These are phyloP conservation scores for Limenitis camilla DNA, from an alignment of 2,888 invertebrate genomes.

Conservation along the genomic window DNA sequence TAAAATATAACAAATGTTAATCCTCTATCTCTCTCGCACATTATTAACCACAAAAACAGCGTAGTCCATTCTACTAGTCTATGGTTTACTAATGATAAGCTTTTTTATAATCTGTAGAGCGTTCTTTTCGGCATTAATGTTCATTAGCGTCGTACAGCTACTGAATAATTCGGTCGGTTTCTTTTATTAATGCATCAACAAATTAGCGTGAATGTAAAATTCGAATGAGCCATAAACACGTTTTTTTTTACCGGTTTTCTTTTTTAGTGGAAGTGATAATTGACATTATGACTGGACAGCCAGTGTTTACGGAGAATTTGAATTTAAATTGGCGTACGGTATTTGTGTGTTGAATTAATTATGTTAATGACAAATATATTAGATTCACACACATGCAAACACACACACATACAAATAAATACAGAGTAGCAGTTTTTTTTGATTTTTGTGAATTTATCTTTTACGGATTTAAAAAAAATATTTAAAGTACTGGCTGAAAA, in stretches of 20 bases:
- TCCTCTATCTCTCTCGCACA: no score
- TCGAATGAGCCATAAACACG: slow-evolving; percentile 66
- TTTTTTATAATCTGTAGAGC: slow-evolving; percentile 18
- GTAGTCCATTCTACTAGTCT: slow-evolving; percentile 1
- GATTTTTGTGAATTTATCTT: no score
- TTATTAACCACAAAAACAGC: not conserved
- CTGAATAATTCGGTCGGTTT: slow-evolving; percentile 68
- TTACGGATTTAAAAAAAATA: no score
- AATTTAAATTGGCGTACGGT: slow-evolving; percentile 55
- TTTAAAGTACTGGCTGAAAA: not conserved
- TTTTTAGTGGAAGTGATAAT: slow-evolving; percentile 68
- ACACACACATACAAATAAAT: no score
- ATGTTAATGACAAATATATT: slow-evolving; percentile 16
- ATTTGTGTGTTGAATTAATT: slow-evolving; percentile 25
- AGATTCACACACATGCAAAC: not conserved
- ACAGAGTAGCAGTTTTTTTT: no score
- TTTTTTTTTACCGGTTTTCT: slow-evolving; percentile 56
- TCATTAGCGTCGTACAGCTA: slow-evolving; percentile 68
- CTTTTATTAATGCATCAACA: slow-evolving; percentile 68
- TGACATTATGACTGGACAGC: slow-evolving; percentile 65
- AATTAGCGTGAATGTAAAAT: slow-evolving; percentile 73
- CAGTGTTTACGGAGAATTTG: slow-evolving; percentile 45
- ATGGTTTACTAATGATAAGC: slow-evolving; percentile 12
- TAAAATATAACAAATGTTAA: no score
- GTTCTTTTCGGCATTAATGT: slow-evolving; percentile 63